These are phyloP conservation scores for Homarus americanus DNA, from an alignment of 1,140 invertebrate genomes.

Conservation along the genomic window DNA sequence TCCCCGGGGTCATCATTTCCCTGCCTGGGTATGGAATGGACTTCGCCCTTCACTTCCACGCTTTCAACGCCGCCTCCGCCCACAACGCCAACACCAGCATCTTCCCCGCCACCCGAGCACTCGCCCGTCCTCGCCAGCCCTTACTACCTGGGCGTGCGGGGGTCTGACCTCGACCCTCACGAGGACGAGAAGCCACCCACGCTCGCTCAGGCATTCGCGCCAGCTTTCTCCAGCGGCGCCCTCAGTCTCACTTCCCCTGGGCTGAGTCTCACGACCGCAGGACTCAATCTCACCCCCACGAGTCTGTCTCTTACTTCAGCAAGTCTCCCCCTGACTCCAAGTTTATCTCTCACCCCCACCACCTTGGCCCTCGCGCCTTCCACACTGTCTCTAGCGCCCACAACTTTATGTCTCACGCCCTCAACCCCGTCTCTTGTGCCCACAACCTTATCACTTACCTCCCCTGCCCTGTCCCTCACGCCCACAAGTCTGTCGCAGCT, in stretches of 20 bases:
- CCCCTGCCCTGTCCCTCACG: not conserved
- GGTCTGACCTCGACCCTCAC: not conserved
- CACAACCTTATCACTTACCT: not conserved
- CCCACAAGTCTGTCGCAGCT: constrained; percentile 47
- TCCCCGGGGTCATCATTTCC: constrained; percentile 25
- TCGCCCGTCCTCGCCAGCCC: constrained; percentile 40
- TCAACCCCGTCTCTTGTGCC: constrained; percentile 13
- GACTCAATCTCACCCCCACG: constrained; percentile 16
- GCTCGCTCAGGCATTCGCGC: constrained; percentile 14
- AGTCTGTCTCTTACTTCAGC: not conserved
- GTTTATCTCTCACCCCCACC: not conserved
- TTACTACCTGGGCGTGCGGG: constrained; percentile 40
- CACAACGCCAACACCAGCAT: constrained; percentile 26
- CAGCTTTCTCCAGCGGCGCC: not conserved
- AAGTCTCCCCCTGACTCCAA: not conserved
- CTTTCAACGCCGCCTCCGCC: constrained; percentile 55
- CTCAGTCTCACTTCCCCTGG: not conserved
- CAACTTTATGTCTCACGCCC: not conserved
- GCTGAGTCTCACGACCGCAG: not conserved
- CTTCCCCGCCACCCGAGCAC: not conserved
- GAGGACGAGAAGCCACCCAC: constrained; percentile 51
- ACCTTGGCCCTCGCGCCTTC: constrained; percentile 7
- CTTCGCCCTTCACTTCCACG: constrained; percentile 46
- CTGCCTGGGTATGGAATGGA: constrained; percentile 47
- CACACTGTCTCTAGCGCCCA: constrained; percentile 1